Evolutionary conservation across 2,113 vertebrate species (phyloP), one percentile per base, ranked within the genome.

Genomic region (Vicugna pacos): DNA sequence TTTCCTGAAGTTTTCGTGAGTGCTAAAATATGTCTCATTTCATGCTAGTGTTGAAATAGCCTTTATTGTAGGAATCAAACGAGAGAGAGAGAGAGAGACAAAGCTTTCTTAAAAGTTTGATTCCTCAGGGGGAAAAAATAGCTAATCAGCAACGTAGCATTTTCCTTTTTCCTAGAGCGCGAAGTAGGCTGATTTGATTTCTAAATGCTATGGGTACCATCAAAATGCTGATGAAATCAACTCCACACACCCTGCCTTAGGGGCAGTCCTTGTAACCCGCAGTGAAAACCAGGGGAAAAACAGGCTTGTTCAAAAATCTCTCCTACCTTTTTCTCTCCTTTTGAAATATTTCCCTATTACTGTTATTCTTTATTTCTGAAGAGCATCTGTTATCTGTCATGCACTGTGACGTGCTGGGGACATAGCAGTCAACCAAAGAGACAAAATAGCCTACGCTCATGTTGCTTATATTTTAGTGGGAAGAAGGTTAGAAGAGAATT

Each of bases 151-250:
- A 95, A 94, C 94, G 58, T 32, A 89, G 56, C 87, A 32, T 84
- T 91, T 94, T 96, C 30, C 42, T 70, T 93, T 93, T 94, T 62
- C 17, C 38, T 50, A n/a, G 58, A 94, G 69, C 64, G 58, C 64
- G 62, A 60, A 67, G 46, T 72, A 72, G 70, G 64, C 90, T 94
- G 96, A 96, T 94, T 97, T 97, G 97, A 96, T 97, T 94, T 96
- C 89, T 76, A 87, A 97, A 97, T 90, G 89, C 60, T 73, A 69
- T 2, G 48, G 58, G n/a, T 80, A 15, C 56, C 72, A 64, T 95
- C 79, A 90, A 84, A 82, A 94, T 93, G 70, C 91, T 97, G 95
- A 97, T 97, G 93, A 95, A 95, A 90, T 97, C 95, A 91, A 83
- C 17, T 82, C 58, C 42, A 20, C 11, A 17, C 6, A 42, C 30